Evolutionary conservation across 2,888 invertebrate genomes (phyloP).

Genomic region (Drosophila villosipedis): DNA sequence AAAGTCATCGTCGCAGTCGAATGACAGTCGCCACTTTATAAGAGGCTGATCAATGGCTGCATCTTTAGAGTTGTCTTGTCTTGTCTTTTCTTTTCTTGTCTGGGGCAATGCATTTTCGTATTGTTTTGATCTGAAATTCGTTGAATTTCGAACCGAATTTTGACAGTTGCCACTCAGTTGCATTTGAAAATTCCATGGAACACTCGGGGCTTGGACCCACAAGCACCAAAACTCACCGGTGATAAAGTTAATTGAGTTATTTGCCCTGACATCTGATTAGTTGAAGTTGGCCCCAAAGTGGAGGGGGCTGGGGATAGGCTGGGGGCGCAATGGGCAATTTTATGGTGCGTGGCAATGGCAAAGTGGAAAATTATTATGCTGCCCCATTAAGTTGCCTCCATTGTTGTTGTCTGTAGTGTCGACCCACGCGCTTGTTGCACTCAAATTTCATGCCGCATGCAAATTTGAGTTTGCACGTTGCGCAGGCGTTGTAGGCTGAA

Average conservation of each 20-base stretch:
- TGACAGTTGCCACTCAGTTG: slow-evolving; percentile 78
- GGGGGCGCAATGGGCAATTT: slow-evolving; percentile 39
- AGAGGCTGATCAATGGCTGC: slow-evolving; percentile 80
- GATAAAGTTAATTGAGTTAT: slow-evolving; percentile 82
- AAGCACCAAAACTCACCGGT: slow-evolving; percentile 16
- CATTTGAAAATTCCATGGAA: slow-evolving; percentile 74
- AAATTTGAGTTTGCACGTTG: slow-evolving; percentile 48
- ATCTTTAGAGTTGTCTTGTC: slow-evolving; percentile 53
- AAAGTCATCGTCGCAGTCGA: slow-evolving; percentile 73
- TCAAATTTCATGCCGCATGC: slow-evolving; percentile 63
- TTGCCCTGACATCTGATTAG: slow-evolving; percentile 79
- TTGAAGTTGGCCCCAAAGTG: slow-evolving; percentile 50
- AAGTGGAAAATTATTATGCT: slow-evolving; percentile 79
- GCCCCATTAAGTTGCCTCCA: slow-evolving; percentile 73
- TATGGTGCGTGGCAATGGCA: slow-evolving; percentile 64
- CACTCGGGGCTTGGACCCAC: slow-evolving; percentile 22
- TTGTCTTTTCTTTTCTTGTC: slow-evolving; percentile 44
- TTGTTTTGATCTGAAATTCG: slow-evolving; percentile 82
- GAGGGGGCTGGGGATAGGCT: not conserved
- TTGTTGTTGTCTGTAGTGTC: slow-evolving; percentile 48
- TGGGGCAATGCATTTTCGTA: slow-evolving; percentile 79
- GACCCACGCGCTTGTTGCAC: slow-evolving; percentile 56
- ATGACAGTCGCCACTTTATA: slow-evolving; percentile 80
- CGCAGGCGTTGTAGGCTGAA: slow-evolving; percentile 49
- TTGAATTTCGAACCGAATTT: slow-evolving; percentile 77